A percentile compares a stretch with the other conserved stretches of the same genome.
Conservation (phyloP, 2,113 vertebrate genomes). For the Melanostigma gelatinosum region DNA sequence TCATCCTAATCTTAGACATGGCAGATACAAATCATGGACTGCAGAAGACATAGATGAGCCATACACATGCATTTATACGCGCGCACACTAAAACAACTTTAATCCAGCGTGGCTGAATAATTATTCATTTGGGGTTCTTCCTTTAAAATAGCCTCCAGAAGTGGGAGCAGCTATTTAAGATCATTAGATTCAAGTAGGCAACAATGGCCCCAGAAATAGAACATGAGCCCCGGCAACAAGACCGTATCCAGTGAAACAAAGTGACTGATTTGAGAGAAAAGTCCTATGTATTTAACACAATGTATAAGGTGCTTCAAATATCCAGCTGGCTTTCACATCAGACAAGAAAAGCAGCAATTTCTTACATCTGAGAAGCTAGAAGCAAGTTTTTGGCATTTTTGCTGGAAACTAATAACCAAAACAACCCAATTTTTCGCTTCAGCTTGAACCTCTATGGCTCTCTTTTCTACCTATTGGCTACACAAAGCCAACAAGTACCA, state of each 20-base stretch:
- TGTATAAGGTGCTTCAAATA: neutral
- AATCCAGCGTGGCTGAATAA: constrained; percentile 23
- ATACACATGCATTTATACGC: constrained; percentile 9
- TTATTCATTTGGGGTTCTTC: constrained; percentile 30
- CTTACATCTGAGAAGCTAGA: neutral
- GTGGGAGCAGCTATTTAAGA: neutral
- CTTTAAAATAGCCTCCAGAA: constrained; percentile 17
- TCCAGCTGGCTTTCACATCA: neutral
- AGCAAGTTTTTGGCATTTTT: neutral
- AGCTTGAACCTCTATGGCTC: neutral
- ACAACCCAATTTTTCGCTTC: neutral
- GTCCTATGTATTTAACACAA: neutral
- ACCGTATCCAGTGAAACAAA: constrained; percentile 7
- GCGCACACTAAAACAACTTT: constrained; percentile 11
- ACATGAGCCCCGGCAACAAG: constrained; percentile 5
- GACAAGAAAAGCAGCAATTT: neutral
- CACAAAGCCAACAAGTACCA: neutral
- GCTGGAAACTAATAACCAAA: neutral
- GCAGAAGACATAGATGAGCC: constrained; percentile 26
- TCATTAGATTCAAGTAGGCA: constrained; percentile 4
- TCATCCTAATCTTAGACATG: neutral
- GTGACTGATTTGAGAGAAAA: neutral
- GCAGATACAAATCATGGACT: constrained; percentile 11
- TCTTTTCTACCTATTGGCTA: too few species aligned
- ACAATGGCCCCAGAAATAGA: constrained; percentile 27